Evolutionary conservation across 1,140 invertebrate genomes (phyloP).

Genomic region (Trichonephila clavata): DNA sequence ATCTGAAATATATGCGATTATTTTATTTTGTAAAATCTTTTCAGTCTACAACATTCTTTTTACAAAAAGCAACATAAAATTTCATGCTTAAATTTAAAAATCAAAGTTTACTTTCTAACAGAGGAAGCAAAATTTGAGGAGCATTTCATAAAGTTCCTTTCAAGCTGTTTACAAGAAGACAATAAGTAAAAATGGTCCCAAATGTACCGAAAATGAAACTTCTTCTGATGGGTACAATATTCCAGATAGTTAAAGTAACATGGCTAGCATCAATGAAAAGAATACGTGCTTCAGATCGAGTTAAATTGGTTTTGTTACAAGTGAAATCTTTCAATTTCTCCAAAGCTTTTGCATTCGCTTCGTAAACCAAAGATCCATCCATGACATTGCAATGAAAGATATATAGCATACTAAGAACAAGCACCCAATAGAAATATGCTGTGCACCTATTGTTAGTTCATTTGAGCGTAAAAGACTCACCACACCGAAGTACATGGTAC

Average conservation of each 20-base stretch:
- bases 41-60: too few species aligned
- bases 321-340: too few species aligned
- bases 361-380: neutral
- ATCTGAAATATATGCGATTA: too few species aligned
- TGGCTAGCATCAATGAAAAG: neutral
- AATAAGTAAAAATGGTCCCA: slow-evolving; percentile 28
- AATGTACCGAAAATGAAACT: neutral
- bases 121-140: too few species aligned
- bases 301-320: too few species aligned
- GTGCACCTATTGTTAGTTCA: neutral
- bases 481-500: neutral
- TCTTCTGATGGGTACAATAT: slow-evolving; percentile 20
- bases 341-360: neutral
- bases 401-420: neutral
- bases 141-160: too few species aligned
- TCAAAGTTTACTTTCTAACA: too few species aligned
- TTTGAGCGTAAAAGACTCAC: too few species aligned
- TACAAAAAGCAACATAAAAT: too few species aligned
- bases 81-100: too few species aligned
- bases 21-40: too few species aligned
- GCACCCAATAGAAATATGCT: neutral
- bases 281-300: neutral
- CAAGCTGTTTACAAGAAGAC: neutral
- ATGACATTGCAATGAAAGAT: neutral
- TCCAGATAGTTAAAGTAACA: slow-evolving; percentile 10